Evolutionary conservation across 2,888 invertebrate genomes (phyloP), one percentile per base, ranked within the genome.

Genomic region (Acronicta aceris): DNA sequence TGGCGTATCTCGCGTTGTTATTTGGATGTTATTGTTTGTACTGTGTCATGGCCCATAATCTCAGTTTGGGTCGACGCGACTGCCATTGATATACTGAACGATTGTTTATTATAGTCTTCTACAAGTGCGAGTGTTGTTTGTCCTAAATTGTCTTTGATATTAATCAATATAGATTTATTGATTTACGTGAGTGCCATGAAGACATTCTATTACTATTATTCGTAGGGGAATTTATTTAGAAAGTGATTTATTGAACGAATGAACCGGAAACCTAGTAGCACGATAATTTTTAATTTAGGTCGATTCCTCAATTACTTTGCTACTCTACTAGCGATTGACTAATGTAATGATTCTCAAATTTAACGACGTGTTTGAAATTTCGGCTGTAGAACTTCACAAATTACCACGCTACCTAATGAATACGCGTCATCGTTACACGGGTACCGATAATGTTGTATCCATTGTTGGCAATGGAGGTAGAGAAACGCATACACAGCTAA

Each of bases 401-500:
- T 74, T 69, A 69, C 60, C 47, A 45, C 57, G 57, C 62, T 62
- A 57, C 58, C 60, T 60, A 62, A 72, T 66, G 55, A 65, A 63
- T 52, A 60, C 54, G 46, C 70, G 63, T 61, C 58, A 67, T 62
- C 47, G 46, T 54, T 58, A 15, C 45, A 30, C 33, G 46, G 43
- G 47, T 69, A 60, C 53, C 51, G 59, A 64, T 65, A 69, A 69
- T 62, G 71, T 74, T 72, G 78, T 82, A 84, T 79, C 77, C 77
- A 81, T 83, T 81, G 68, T 77, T 75, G 74, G 69, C 77, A 77
- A 80, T 68, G 75, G 78, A 79, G 71, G 73, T 76, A 79, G 75
- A 83, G 80, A 85, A 87, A 84, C 86, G 87, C 87, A 85, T 83
- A 85, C 81, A 83, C 86, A 87, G 85, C 83, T 89, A 88, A 87